Evolutionary conservation across 2,113 vertebrate species (phyloP).

Genomic region (Engraulis encrasicolus): DNA sequence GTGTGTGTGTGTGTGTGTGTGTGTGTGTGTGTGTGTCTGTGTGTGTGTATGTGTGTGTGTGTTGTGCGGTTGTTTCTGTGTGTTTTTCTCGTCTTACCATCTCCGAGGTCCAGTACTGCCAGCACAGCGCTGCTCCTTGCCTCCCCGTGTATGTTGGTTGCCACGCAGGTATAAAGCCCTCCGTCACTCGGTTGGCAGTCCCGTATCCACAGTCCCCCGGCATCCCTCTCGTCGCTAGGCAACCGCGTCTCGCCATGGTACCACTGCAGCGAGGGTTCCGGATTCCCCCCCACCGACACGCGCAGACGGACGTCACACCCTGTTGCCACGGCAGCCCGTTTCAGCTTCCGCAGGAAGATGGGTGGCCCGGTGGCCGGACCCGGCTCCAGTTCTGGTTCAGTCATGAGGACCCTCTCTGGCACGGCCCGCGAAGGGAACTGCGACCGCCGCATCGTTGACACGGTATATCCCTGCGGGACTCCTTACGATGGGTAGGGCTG

Average conservation of each 20-base stretch:
- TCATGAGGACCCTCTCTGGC: constrained; percentile 53
- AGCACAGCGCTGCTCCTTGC: constrained; percentile 82
- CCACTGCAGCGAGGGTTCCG: constrained; percentile 85
- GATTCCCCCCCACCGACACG: constrained; percentile 81
- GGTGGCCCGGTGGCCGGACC: constrained; percentile 62
- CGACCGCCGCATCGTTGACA: neutral
- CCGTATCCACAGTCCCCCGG: constrained; percentile 87
- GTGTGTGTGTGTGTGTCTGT: too few relatives aligned
- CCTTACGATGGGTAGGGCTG: neutral
- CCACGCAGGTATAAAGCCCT: constrained; percentile 87
- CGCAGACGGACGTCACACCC: constrained; percentile 87
- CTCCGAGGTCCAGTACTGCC: constrained; percentile 85
- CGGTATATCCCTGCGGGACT: neutral
- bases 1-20: too few relatives aligned
- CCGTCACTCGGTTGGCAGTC: constrained; percentile 82
- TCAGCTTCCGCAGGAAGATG: constrained; percentile 83
- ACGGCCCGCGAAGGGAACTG: neutral
- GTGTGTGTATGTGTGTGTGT: too few relatives aligned
- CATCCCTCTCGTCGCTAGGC: constrained; percentile 73
- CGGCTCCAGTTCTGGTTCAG: constrained; percentile 34
- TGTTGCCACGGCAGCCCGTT: constrained; percentile 83
- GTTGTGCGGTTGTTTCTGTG: too few relatives aligned
- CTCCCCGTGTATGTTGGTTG: constrained; percentile 82
- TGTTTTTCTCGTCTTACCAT: constrained; percentile 6
- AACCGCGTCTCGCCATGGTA: constrained; percentile 81